Evolutionary conservation across 2,888 invertebrate genomes (phyloP), one percentile per base, ranked within the genome.

Genomic region (Spilarctia lutea): DNA sequence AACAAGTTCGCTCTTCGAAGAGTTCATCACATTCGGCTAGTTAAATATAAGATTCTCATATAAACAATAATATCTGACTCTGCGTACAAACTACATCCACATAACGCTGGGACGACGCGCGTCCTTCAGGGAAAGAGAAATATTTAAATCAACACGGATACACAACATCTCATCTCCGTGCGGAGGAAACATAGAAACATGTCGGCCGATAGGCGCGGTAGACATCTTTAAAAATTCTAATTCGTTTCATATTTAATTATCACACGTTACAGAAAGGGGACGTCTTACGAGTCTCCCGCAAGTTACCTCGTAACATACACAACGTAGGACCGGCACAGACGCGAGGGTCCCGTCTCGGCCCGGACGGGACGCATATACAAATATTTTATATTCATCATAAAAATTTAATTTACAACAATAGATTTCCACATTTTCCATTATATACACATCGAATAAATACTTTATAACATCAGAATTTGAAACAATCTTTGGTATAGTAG

Each of bases 401-500:
- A 84, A 80, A 78, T 73, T 80, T 78, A 81, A 68, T 81, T 84
- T 79, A 84, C 79, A 84, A 84, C 82, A 83, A 84, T 80, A 84
- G 74, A 82, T 80, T 81, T 84, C 72, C 84, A 85, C 82, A 83
- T 80, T 79, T 79, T 82, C 76, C 83, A 78, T 79, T 83, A 84
- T 84, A 85, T 85, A 85, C 85, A 84, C 85, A 84, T 85, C 79
- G 83, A 85, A 85, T 85, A 85, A 85, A 84, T 85, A 85, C 83
- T 85, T 85, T 82, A 84, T 85, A 81, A 87, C 83, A 86, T 87
- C 84, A 83, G 84, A 86, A 87, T 86, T 88, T 85, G 87, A 87
- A 88, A 85, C 86, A 87, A 89, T 89, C 89, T 89, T 89, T 89
- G 89, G 89, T 89, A 89, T 86, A 86, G 87, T 87, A 86, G 80